phyloP scores from a whole-genome alignment of 2,888 invertebrate species.

The Harpalus rufipes region DNA sequence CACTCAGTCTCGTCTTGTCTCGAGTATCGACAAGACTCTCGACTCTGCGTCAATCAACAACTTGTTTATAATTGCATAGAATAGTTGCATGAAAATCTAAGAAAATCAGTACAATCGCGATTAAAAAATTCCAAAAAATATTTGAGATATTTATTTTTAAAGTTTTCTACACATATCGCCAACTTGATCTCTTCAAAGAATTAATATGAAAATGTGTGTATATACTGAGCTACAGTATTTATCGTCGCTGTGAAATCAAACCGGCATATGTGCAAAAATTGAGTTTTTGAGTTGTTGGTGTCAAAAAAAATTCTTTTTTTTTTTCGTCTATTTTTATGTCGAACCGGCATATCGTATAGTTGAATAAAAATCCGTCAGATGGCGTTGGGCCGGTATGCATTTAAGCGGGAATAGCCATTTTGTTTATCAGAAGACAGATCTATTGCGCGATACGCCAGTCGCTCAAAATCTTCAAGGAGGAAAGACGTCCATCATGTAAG shows the following conservation, averaged over 20 bases:
- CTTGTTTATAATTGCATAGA: too few species aligned
- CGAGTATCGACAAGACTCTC: too few species aligned
- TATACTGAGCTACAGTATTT: too few species aligned
- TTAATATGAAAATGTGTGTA: too few species aligned
- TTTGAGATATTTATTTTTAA: too few species aligned
- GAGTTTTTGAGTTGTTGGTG: conserved; percentile 32
- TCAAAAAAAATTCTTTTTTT: conserved; percentile 14
- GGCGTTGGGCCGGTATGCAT: conserved; percentile 21
- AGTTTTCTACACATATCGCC: too few species aligned
- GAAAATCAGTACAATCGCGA: too few species aligned
- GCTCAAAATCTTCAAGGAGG: conserved; percentile 31
- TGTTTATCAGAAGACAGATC: conserved; percentile 31
- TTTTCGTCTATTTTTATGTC: conserved; percentile 20
- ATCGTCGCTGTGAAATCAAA: conserved; percentile 29
- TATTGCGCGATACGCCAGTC: conserved; percentile 19
- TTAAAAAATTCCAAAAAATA: too few species aligned
- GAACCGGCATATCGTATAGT: conserved; percentile 31
- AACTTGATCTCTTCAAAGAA: too few species aligned
- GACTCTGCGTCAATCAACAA: too few species aligned
- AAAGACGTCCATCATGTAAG: conserved; percentile 22
- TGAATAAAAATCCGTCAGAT: conserved; percentile 34
- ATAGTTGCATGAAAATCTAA: too few species aligned
- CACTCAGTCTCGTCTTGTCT: too few species aligned
- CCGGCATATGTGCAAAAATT: conserved; percentile 34
- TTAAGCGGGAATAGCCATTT: conserved; percentile 27